phyloP scores from a whole-genome alignment of 2,888 invertebrate genomes.

The Calliphora vomitoria region DNA sequence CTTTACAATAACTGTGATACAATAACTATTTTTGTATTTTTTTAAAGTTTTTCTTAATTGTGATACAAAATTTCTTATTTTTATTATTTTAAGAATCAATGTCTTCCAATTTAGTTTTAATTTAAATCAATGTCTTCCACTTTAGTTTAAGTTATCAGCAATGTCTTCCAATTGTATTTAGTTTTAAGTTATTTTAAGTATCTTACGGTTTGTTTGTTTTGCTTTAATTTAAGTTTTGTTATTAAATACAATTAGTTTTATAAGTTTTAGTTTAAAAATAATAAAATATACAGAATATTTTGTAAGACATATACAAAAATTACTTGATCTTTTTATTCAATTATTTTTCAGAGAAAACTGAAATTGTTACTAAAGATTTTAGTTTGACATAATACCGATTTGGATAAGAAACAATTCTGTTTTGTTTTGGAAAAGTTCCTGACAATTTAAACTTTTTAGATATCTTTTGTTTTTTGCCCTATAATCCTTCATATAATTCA shows the following conservation, averaged over 20 bases:
- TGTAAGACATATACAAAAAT: slow-evolving; percentile 45
- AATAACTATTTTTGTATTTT: not conserved
- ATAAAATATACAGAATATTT: slow-evolving; percentile 59
- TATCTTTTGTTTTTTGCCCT: too few species aligned
- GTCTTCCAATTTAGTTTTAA: slow-evolving; percentile 67
- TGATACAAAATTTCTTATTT: not conserved
- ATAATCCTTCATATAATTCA: too few species aligned
- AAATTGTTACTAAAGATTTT: too few species aligned
- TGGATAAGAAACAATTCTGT: too few species aligned
- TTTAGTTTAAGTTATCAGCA: not conserved
- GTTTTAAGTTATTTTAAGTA: slow-evolving; percentile 28
- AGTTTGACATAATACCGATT: too few species aligned
- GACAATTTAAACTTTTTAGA: too few species aligned
- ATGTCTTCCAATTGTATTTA: not conserved
- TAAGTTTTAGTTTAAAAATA: slow-evolving; percentile 41
- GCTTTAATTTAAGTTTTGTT: slow-evolving; percentile 50
- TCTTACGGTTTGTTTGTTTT: slow-evolving; percentile 70
- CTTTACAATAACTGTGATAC: not conserved
- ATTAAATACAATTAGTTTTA: too few species aligned
- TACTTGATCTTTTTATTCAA: not conserved
- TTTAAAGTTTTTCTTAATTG: not conserved
- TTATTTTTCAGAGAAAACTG: not conserved
- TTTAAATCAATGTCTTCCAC: not conserved
- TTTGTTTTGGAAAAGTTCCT: too few species aligned
- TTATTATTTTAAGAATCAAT: slow-evolving; percentile 27